Evolutionary conservation across 1,140 invertebrate genomes (phyloP), one percentile per base, ranked within the genome.

Genomic region (Stenopsyche tienmushanensis): DNA sequence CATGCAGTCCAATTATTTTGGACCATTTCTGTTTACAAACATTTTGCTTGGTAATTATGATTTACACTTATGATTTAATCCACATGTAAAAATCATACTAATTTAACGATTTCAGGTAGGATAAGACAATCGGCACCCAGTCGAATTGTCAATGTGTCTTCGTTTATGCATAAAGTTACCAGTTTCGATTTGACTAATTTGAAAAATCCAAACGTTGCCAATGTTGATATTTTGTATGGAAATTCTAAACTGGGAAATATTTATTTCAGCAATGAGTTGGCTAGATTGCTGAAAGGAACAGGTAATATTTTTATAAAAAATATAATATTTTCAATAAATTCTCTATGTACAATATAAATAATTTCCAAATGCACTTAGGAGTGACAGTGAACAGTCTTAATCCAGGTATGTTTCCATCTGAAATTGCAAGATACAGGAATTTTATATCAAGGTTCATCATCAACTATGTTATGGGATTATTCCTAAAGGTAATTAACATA

Each of bases 1-100:
- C 24, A 85, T 86, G 80, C 85, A 86, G 65, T 79, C 84, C 13
- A 88, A 90, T 70, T 80, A 88, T 73, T 84, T 87, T 71, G 86
- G 86, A 39, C 87, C 85, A 7, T 90, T 89, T 88, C 73, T 72
- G 88, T 50, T 75, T 90, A 47, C 87, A 34, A 41, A 41, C n/a
- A 17, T 34, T 5, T 8, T 57, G 18, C 18, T 57, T 41, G 47
- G 41, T 29, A 53, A 7, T 26, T 7, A 7, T 20, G 13, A 34
- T 34, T 34, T 34, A 34, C 5, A 49, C 5, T 7, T 7, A 49
- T 7, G 15, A 5, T 24, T 21, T 21, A 5, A 7, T 10, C 7
- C 7, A 34, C 29, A 24, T 26, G 23, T 53, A n/a, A 21, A 3
- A n/a, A 3, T 21, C 8, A 5, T 53, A 8, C 18, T 44, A 41